Base-by-base conservation (phyloP, 2,113 vertebrate species). In the Larimichthys polyactis region DNA sequence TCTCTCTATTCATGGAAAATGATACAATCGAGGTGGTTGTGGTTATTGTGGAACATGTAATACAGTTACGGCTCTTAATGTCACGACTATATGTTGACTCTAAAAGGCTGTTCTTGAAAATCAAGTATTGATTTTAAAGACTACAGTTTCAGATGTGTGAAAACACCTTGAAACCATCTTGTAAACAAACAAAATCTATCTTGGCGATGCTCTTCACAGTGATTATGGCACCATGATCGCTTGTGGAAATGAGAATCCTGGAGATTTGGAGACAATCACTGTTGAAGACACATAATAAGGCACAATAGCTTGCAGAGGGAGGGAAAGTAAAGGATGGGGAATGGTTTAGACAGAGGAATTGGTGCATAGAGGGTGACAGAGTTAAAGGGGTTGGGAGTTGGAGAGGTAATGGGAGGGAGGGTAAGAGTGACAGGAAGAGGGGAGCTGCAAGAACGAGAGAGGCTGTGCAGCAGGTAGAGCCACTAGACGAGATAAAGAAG, bases 401-500 rank as follows among this genome's bases (percentile, higher is more conserved):
- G 66, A 57, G 75, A 54, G 80, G 75, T 87, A 83, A 85, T 79
- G 71, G 78, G 82, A 83, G 85, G 82, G 74, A 66, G 65, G 82
- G 72, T 51, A 29, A 68, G 60, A 83, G 86, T 86, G 88, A 88
- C 81, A 81, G 86, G 79, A 75, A 71, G 76, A 82, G 73, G 70
- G 72, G 84, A 54, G 78, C 69, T 57, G 74, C 80, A 52, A 20
- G 77, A 69, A 55, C 14, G 71, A 81, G 65, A 48, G 69, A 60
- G 80, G 71, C 73, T 40, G 74, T 71, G 83, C 70, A 55, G 87
- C 79, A 86, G 85, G 91, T 90, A 81, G 89, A 93, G 87, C 75
- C 82, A 69, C 82, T 73, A 87, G 84, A 87, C 62, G 67, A 93
- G 95, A 95, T 94, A 93, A 93, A 95, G 91, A 90, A 90, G 88